Conservation (phyloP, 2,797 vertebrate genomes). For the Xenentodon cancila region DNA sequence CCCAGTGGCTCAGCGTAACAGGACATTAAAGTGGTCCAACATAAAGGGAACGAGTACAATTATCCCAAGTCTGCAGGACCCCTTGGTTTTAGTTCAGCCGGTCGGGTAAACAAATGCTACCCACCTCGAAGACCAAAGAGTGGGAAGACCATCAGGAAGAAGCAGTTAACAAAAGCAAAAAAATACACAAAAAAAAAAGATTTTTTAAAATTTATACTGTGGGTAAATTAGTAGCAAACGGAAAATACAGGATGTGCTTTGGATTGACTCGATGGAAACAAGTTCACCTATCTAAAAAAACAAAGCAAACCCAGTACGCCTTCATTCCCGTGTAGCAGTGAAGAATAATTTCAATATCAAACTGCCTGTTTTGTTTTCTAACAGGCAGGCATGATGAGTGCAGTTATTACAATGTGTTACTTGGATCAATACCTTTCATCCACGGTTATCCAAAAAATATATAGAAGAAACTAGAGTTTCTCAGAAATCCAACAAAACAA, state of each 20-base stretch:
- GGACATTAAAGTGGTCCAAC: slow-evolving; percentile 56
- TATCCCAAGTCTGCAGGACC: slow-evolving; percentile 18
- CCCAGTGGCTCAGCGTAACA: slow-evolving; percentile 24
- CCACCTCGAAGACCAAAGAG: slow-evolving; percentile 20
- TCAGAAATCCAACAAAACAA: too few species aligned
- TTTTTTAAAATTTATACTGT: slow-evolving; percentile 10
- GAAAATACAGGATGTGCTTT: slow-evolving; percentile 12
- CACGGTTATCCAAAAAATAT: too few species aligned
- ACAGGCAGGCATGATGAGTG: too few species aligned
- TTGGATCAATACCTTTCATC: too few species aligned
- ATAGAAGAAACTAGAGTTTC: too few species aligned
- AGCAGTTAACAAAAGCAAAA: too few species aligned
- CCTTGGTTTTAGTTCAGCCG: slow-evolving; percentile 32
- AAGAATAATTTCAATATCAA: too few species aligned
- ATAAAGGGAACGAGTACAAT: slow-evolving; percentile 18
- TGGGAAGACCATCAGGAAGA: slow-evolving; percentile 24
- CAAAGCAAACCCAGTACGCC: too few species aligned
- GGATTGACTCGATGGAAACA: slow-evolving; percentile 31
- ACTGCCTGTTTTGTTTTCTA: too few species aligned
- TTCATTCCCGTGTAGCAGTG: too few species aligned
- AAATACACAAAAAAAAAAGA: too few species aligned
- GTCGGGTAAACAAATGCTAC: slow-evolving; percentile 31
- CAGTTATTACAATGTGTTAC: too few species aligned
- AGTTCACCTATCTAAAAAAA: slow-evolving; percentile 14
- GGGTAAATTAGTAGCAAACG: slow-evolving; percentile 19